A percentile compares a stretch with the other conserved stretches of the same genome.
Conservation (phyloP, 2,113 vertebrate species). For the Paracanthobrama guichenoti region DNA sequence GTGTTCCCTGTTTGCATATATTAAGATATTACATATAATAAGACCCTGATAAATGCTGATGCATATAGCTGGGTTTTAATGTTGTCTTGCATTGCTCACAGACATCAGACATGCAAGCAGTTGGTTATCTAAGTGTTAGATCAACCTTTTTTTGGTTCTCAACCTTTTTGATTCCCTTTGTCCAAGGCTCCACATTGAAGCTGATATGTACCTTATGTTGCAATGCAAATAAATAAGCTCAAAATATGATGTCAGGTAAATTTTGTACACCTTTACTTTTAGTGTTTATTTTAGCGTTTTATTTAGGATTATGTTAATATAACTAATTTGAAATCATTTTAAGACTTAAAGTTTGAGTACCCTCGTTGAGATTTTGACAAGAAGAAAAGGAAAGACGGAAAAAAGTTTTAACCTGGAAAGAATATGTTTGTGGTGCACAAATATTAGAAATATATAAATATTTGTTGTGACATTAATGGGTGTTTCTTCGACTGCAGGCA, state of each 20-base stretch:
- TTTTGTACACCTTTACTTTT: not conserved
- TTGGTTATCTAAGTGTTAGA: not conserved
- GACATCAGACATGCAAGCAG: not conserved
- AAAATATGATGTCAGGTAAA: not conserved
- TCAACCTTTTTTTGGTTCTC: not conserved
- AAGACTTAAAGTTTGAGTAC: not conserved
- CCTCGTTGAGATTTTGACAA: not conserved
- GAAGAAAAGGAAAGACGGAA: not conserved
- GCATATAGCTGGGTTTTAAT: not conserved
- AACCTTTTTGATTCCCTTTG: not conserved
- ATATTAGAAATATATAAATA: not conserved
- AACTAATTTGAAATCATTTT: not conserved
- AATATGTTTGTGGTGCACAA: not conserved
- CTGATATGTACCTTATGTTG: not conserved
- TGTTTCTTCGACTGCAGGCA: no score
- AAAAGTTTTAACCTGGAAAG: not conserved
- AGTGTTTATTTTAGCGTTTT: not conserved
- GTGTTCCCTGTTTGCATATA: not conserved
- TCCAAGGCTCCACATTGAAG: not conserved
- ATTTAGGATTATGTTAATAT: not conserved
- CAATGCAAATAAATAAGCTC: not conserved
- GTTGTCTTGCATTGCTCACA: not conserved
- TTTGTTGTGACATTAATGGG: no score
- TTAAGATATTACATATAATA: constrained; percentile 7
- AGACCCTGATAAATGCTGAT: constrained; percentile 4